Conservation (phyloP, 2,888 invertebrate genomes). For the Apoda limacodes region DNA sequence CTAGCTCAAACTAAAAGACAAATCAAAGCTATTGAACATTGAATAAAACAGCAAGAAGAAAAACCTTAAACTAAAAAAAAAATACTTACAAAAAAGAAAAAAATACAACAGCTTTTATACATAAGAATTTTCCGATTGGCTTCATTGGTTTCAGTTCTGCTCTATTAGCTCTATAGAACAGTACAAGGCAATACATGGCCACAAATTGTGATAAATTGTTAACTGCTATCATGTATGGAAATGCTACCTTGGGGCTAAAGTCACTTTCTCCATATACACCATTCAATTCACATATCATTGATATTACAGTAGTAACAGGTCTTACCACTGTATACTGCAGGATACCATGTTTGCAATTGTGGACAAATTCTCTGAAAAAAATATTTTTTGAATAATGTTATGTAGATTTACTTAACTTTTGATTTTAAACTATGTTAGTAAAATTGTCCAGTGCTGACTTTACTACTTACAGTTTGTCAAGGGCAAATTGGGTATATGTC, state of each 20-base stretch:
- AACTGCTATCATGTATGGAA: constrained; percentile 87
- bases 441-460: too few relatives aligned
- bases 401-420: too few relatives aligned
- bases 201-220: constrained; percentile 96
- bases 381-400: constrained; percentile 1
- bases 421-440: too few relatives aligned
- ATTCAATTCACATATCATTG: constrained; percentile 87
- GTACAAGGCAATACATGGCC: constrained; percentile 95
- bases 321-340: constrained; percentile 94
- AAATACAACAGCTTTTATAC: constrained; percentile 97
- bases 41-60: too few relatives aligned
- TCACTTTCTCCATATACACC: constrained; percentile 93
- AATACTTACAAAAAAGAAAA: constrained; percentile 96
- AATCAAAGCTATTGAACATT: too few relatives aligned
- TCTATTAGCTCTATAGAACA: constrained; percentile 92
- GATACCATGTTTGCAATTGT: constrained; percentile 96
- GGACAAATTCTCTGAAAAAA: constrained; percentile 83
- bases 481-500: too few relatives aligned
- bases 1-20: too few relatives aligned
- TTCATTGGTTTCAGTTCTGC: constrained; percentile 91
- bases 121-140: constrained; percentile 94
- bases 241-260: constrained; percentile 86
- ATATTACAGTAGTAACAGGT: constrained; percentile 89
- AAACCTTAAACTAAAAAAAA: constrained; percentile 1
- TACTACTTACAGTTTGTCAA: too few relatives aligned